These are phyloP conservation scores for Baryphthengus martii DNA, from an alignment of 2,113 vertebrate genomes.

Conservation along the genomic window DNA sequence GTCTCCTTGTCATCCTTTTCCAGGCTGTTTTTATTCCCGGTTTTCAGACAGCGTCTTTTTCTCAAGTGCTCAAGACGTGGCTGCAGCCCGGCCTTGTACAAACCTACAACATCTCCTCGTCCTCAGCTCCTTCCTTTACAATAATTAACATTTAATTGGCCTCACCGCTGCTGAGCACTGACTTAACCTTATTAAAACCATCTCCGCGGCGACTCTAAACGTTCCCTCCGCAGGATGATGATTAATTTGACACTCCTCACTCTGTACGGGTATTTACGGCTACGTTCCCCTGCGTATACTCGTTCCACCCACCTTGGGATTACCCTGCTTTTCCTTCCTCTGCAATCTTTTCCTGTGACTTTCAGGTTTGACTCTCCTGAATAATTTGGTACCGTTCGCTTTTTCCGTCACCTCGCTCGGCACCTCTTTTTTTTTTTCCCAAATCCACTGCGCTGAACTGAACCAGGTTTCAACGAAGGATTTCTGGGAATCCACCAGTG, in stretches of 20 bases:
- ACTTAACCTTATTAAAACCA: conserved; percentile 48
- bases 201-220: background rate
- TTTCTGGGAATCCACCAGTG: background rate
- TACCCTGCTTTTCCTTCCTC: background rate
- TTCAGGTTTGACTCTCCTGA: conserved; percentile 3
- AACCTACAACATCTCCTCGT: background rate
- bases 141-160: conserved; percentile 56
- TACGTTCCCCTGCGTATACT: background rate
- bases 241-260: conserved; percentile 7
- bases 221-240: conserved; percentile 5
- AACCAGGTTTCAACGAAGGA: background rate
- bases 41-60: background rate
- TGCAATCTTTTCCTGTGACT: background rate
- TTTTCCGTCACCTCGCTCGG: background rate
- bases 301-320: background rate
- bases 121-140: conserved; percentile 9
- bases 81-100: background rate
- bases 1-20: background rate
- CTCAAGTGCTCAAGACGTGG: background rate
- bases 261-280: conserved; percentile 5
- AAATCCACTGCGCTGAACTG: background rate
- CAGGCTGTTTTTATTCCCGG: background rate
- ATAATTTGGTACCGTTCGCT: conserved; percentile 4
- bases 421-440: background rate
- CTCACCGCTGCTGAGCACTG: conserved; percentile 27